Conservation (phyloP, 2,113 vertebrate genomes). For the Oophaga pumilio region DNA sequence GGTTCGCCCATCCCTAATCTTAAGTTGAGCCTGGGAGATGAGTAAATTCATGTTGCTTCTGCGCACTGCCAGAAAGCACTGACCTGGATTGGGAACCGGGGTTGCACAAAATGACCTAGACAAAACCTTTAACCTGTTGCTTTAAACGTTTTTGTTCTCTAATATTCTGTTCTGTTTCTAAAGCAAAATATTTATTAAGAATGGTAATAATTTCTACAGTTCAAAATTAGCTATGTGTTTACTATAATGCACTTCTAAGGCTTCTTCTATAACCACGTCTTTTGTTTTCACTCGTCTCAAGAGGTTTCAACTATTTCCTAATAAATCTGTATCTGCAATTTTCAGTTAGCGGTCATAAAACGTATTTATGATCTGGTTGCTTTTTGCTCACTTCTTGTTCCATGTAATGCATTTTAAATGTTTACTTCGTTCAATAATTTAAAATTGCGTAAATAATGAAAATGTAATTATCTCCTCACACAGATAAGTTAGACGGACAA, state of each 20-base stretch:
- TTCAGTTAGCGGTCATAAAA: conserved; percentile 19
- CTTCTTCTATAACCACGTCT: background rate
- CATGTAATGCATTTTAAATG: conserved; percentile 25
- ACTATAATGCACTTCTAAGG: background rate
- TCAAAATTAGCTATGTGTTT: conserved; percentile 16
- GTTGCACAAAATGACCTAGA: too few species aligned
- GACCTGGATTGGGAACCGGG: too few species aligned
- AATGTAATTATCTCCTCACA: background rate
- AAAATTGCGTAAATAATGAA: conserved; percentile 41
- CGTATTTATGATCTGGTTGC: conserved; percentile 22
- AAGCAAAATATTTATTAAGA: conserved; percentile 14
- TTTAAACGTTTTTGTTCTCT: background rate
- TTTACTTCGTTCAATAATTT: conserved; percentile 28
- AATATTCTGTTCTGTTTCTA: background rate
- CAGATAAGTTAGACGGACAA: background rate
- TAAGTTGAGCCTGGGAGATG: too few species aligned
- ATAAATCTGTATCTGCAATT: conserved; percentile 30
- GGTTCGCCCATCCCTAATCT: too few species aligned
- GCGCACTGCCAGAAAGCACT: too few species aligned
- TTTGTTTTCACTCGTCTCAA: conserved; percentile 17
- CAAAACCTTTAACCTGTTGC: too few species aligned
- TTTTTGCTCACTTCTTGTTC: conserved; percentile 24
- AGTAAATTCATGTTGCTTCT: too few species aligned
- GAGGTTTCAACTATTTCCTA: conserved; percentile 9
- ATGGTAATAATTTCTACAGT: background rate